Conservation (phyloP, 2,113 vertebrate species). For the Megaceryle torquata region DNA sequence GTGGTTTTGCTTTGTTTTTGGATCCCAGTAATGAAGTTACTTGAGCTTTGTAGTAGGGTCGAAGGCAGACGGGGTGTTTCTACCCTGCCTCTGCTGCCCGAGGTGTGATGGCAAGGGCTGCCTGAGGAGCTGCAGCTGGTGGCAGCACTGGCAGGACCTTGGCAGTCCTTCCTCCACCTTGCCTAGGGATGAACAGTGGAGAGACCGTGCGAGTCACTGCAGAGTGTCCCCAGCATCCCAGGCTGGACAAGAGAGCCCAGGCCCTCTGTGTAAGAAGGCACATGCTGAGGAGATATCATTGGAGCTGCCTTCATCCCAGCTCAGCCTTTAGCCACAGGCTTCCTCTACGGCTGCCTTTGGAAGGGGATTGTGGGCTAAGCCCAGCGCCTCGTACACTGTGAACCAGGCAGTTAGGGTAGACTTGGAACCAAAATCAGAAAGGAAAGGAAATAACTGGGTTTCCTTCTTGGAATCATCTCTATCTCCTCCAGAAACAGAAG, state of each 20-base stretch:
- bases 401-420: slow-evolving; percentile 19
- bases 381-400: slow-evolving; percentile 7
- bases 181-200: not conserved
- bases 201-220: not conserved
- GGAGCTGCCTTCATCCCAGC: not conserved
- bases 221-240: not conserved
- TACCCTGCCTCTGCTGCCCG: not conserved
- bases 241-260: not conserved
- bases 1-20: slow-evolving; percentile 27
- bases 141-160: accelerated
- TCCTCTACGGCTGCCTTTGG: not conserved
- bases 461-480: not conserved
- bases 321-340: not conserved
- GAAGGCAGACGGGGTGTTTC: not conserved
- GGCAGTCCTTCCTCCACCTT: not conserved
- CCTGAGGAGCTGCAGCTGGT: not conserved
- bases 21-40: not conserved
- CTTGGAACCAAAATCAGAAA: slow-evolving; percentile 23
- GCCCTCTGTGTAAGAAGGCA: not conserved
- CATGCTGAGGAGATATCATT: not conserved
- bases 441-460: not conserved
- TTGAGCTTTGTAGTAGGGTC: not conserved
- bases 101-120: not conserved
- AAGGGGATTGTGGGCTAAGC: slow-evolving; percentile 8
- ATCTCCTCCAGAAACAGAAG: slow-evolving; percentile 22